Evolutionary conservation across 2,888 invertebrate species (phyloP), one percentile per base, ranked within the genome.

Genomic region (Ormyrus thymus): DNA sequence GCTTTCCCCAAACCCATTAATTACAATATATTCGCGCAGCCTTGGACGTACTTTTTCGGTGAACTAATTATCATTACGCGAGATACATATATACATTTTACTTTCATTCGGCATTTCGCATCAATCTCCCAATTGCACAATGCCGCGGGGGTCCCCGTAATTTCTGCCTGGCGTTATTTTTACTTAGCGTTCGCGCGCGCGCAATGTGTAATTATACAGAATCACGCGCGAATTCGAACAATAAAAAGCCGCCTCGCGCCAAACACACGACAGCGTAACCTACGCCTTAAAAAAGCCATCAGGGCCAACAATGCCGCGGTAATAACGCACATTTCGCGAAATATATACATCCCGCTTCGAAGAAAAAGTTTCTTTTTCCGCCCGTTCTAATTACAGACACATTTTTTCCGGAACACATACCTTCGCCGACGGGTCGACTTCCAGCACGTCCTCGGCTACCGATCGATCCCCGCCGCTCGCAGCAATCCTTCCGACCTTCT

Each of bases 1-100:
- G 55, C 66, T 78, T 78, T 68, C 62, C 15, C 68, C 73, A 53
- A 59, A 61, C 55, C 55, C 78, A 62, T 66, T 72, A 73, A 73
- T 78, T 73, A 68, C 61, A 59, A 55, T 55, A 53, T 68, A 29
- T 29, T 4, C 0, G 29, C 56, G 46, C 64, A 78, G 72, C 77
- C 72, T 78, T 78, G 72, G 65, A 66, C 29, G 51, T 13, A 43
- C 62, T 13, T 62, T 65, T 69, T 61, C 11, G 68, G 55, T 43
- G 15, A 43, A 53, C 58, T 59, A 43, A 71, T 77, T 77, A 71
- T 10, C 45, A 53, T 51, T 58, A 48, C 13, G 65, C 53, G 77
- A 64, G 62, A 76, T 71, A 29, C 62, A 1, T 4, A 29, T 29
- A 43, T 50, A 73, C 29, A 62, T 46, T 77, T 77, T 51, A 51